Evolutionary conservation across 2,888 invertebrate species (phyloP).

Genomic region (Allacma fusca): DNA sequence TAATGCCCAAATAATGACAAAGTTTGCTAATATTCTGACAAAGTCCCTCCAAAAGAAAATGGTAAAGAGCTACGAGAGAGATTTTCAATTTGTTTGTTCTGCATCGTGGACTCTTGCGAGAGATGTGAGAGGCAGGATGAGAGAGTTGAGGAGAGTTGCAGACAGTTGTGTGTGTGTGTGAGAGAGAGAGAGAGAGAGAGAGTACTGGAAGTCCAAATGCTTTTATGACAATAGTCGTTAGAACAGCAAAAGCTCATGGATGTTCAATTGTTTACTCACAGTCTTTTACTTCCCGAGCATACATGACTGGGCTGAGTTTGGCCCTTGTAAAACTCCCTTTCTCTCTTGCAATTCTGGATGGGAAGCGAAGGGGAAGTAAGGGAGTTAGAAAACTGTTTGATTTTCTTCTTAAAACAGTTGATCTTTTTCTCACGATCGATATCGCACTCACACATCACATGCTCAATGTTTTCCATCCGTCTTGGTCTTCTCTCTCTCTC

Average conservation of each 20-base stretch:
- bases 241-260: too few species aligned
- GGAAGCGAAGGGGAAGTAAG: slow-evolving; percentile 21
- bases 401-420: slow-evolving; percentile 56
- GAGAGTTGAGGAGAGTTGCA: too few species aligned
- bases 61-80: slow-evolving; percentile 20
- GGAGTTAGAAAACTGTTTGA: slow-evolving; percentile 51
- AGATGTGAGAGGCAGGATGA: too few species aligned
- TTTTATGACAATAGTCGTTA: too few species aligned
- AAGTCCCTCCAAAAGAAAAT: slow-evolving; percentile 14
- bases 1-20: slow-evolving; percentile 30
- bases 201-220: too few species aligned
- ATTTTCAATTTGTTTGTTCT: slow-evolving; percentile 3
- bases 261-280: neutral
- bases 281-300: neutral
- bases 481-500: neutral
- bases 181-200: too few species aligned
- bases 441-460: slow-evolving; percentile 10
- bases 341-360: too few species aligned
- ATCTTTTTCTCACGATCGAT: slow-evolving; percentile 52
- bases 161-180: too few species aligned
- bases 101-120: neutral
- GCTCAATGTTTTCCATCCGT: too few species aligned
- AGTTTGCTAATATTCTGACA: slow-evolving; percentile 27
- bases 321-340: neutral
- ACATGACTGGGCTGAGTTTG: neutral